Evolutionary conservation across 2,113 vertebrate species (phyloP).

Genomic region (Zosterops lateralis): DNA sequence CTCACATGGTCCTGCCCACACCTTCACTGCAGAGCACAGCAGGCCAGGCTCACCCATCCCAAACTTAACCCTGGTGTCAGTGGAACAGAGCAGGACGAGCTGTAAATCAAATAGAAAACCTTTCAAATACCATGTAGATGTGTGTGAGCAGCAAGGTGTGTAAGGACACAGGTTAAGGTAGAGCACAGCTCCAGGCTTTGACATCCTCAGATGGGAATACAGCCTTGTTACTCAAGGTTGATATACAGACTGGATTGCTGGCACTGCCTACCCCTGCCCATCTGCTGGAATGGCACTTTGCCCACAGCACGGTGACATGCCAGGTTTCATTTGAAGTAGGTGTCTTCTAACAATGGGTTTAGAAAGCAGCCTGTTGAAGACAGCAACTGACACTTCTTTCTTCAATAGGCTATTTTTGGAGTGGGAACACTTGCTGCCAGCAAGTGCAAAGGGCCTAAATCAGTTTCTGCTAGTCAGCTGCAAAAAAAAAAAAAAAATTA

Average conservation of each 20-base stretch:
- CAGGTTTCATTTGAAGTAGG: conserved; percentile 43
- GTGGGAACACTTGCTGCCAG: conserved; percentile 31
- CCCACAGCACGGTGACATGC: not conserved
- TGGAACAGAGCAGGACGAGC: not conserved
- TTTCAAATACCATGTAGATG: not conserved
- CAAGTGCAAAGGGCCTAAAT: conserved; percentile 38
- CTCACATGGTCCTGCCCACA: not conserved
- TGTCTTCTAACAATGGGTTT: conserved; percentile 48
- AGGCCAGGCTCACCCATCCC: not conserved
- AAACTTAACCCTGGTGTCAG: not conserved
- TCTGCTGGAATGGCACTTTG: conserved; percentile 52
- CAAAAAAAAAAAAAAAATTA: conserved; percentile 32
- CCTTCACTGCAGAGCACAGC: not conserved
- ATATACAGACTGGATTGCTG: conserved; percentile 15
- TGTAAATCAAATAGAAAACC: not conserved
- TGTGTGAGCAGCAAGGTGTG: not conserved
- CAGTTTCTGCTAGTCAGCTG: conserved; percentile 34
- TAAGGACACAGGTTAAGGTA: not conserved
- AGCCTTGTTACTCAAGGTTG: conserved; percentile 49
- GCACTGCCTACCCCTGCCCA: conserved; percentile 29
- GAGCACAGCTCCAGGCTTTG: not conserved
- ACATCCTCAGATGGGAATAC: not conserved
- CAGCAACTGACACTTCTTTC: conserved; percentile 44
- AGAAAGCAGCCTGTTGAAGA: conserved; percentile 49
- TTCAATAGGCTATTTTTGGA: conserved; percentile 53